Conservation (phyloP, 2,797 vertebrate species). For the Pteropus rufus region DNA sequence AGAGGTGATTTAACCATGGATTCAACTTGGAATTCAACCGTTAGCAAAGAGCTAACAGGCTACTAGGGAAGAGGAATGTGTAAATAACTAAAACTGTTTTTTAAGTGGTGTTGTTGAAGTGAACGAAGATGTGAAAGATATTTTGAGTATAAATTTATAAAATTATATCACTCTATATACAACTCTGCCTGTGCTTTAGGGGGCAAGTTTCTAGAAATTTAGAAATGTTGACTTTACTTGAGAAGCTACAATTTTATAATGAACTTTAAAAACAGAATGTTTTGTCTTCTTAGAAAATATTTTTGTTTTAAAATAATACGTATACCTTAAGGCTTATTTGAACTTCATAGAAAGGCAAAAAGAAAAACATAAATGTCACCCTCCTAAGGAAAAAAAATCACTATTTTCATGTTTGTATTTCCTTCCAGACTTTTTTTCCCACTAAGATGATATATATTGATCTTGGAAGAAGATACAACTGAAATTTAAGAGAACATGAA, state of each 20-base stretch:
- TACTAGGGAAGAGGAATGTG: neutral
- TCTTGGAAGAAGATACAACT: neutral
- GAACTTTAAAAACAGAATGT: constrained; percentile 8
- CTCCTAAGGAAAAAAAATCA: neutral
- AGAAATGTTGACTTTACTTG: neutral
- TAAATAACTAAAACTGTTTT: constrained; percentile 26
- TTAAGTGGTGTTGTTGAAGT: neutral
- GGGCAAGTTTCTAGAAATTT: neutral
- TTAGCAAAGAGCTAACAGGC: constrained; percentile 1
- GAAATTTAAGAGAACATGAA: constrained; percentile 1
- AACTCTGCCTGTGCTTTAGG: neutral
- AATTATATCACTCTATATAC: neutral
- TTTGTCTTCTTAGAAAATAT: neutral
- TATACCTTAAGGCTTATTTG: neutral
- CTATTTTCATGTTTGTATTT: neutral
- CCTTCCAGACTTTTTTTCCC: neutral
- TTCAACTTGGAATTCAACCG: neutral
- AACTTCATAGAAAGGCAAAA: neutral
- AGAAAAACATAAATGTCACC: neutral
- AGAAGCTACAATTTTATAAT: neutral
- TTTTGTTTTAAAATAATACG: constrained; percentile 38
- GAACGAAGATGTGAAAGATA: neutral
- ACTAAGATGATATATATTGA: neutral
- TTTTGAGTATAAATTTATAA: constrained; percentile 31
- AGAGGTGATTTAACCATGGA: neutral